phyloP scores from a whole-genome alignment of 2,113 vertebrate species.

The Raja brachyura region DNA sequence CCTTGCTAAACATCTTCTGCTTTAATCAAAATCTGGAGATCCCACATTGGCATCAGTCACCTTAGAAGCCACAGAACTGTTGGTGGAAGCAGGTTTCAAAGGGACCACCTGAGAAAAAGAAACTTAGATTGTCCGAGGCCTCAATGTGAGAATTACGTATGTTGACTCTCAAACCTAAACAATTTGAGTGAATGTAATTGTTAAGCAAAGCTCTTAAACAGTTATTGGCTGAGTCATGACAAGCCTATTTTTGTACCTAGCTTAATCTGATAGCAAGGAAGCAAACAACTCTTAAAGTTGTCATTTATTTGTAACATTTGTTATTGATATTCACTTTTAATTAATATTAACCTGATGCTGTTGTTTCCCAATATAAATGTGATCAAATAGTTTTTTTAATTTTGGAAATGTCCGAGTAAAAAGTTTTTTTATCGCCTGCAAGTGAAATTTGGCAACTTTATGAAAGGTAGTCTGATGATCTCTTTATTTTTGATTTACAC shows the following conservation, averaged over 20 bases:
- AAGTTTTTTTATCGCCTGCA: slow-evolving; percentile 45
- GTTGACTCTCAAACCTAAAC: background rate
- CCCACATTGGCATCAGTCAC: no score
- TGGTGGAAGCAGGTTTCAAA: no score
- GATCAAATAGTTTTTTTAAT: background rate
- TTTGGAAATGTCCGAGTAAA: background rate
- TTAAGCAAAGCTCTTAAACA: background rate
- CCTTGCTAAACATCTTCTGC: no score
- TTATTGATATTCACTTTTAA: background rate
- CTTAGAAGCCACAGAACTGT: no score
- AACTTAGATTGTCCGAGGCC: background rate
- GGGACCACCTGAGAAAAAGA: no score
- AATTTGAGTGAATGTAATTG: background rate
- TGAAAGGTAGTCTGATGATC: slow-evolving; percentile 61
- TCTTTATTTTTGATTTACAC: slow-evolving; percentile 49
- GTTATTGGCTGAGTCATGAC: background rate
- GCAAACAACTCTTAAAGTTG: background rate
- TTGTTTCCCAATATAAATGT: background rate
- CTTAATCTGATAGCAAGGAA: background rate
- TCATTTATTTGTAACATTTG: background rate
- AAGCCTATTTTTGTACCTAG: background rate
- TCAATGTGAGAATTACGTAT: background rate
- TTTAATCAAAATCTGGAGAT: no score
- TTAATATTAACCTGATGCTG: background rate
- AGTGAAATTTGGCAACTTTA: slow-evolving; percentile 56